Evolutionary conservation across 2,113 vertebrate species (phyloP).

Genomic region (Serinus canaria): DNA sequence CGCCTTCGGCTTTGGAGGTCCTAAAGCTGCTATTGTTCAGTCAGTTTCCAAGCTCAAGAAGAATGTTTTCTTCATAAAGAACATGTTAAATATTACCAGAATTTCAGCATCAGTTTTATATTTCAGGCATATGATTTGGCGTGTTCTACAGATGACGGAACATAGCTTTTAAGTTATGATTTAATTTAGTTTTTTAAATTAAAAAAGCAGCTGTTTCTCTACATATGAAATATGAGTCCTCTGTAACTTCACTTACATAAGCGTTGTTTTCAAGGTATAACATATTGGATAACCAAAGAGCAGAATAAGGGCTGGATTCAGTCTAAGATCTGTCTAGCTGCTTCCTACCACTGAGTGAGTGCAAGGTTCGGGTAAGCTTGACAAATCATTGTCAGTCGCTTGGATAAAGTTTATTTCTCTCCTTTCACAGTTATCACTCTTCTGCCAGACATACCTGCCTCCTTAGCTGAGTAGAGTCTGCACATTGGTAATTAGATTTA

Average conservation of each 20-base stretch:
- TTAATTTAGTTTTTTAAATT: constrained; percentile 67
- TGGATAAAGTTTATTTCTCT: constrained; percentile 39
- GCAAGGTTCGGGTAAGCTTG: constrained; percentile 22
- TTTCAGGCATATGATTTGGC: constrained; percentile 66
- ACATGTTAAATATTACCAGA: constrained; percentile 64
- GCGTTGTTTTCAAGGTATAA: not conserved
- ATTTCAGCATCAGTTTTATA: constrained; percentile 70
- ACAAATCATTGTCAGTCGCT: constrained; percentile 44
- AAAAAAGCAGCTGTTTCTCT: constrained; percentile 58
- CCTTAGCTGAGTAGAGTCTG: not conserved
- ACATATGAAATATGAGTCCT: constrained; percentile 54
- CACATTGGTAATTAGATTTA: not conserved
- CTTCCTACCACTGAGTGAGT: constrained; percentile 33
- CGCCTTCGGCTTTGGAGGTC: constrained; percentile 78
- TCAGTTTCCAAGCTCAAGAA: constrained; percentile 49
- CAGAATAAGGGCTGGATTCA: constrained; percentile 24
- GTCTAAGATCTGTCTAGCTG: constrained; percentile 9
- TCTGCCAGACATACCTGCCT: constrained; percentile 19
- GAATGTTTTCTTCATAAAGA: constrained; percentile 68
- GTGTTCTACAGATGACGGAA: constrained; percentile 46
- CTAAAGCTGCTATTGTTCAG: constrained; percentile 64
- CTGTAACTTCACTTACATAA: constrained; percentile 50
- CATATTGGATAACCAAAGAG: constrained; percentile 34
- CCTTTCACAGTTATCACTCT: constrained; percentile 11
- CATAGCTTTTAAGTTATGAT: constrained; percentile 64